Base-by-base conservation (phyloP, 2,113 vertebrate genomes). In the Poicephalus meyeri region DNA sequence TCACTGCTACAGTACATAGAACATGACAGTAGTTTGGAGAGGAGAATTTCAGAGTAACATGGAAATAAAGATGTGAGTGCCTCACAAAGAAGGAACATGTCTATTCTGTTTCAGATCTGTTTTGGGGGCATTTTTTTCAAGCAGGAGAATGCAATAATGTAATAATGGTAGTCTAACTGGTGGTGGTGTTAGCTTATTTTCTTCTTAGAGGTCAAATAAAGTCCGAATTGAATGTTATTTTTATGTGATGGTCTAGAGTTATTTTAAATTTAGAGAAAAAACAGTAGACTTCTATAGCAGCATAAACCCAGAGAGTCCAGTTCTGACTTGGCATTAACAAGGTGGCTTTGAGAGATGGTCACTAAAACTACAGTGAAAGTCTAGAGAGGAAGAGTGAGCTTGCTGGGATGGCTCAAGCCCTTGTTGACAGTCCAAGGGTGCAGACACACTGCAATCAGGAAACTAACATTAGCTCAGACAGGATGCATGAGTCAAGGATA, bases 401-500 rank as follows among this genome's bases (percentile, higher is more conserved):
- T 96, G 84, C 93, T 86, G 91, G 79, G 50, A 21, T 85, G 39
- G 83, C 61, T 72, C 47, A 64, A 68, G 53, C 55, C 28, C 46
- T 88, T 92, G 33, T 66, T 84, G 89, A 56, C 63, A 90, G 77
- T 93, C 72, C 80, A 88, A 78, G 82, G 83, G 20, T 64, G 72
- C 78, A 96, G 92, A 95, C 93, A 95, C 42, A 49, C 70, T 92
- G 92, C 95, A 97, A 63, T 96, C 94, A 84, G 92, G 94, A 97
- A 95, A 81, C 95, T 95, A 97, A 90, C 97, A 91, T 94, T 94
- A 96, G 81, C 88, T 95, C 95, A 98, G 97, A 94, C 97, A 96
- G 97, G 96, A 98, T 97, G 97, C 52, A 60, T 97, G 97, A 97
- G 95, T 97, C 97, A 97, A 94, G 94, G 76, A 23, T 72, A 84